These are phyloP conservation scores for Zoanthus sociatus DNA, from an alignment of 92 coral and sea anemone genomes.

Conservation along the genomic window DNA sequence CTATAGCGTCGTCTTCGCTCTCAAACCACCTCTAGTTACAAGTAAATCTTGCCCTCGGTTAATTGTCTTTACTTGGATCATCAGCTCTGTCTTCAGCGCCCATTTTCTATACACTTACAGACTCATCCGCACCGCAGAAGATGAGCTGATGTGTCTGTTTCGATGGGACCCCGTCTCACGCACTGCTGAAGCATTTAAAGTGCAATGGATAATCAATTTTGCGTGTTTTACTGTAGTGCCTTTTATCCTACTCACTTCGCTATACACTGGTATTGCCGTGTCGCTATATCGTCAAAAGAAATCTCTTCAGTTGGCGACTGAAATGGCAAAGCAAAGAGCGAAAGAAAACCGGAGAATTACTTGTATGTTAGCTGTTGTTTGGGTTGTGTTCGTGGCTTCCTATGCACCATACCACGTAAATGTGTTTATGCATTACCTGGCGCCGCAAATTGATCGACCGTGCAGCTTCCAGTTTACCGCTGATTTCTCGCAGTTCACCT, in stretches of 20 bases:
- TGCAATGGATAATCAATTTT: constrained; percentile 37
- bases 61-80: constrained; percentile 24
- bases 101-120: constrained; percentile 34
- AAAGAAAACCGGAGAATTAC: constrained; percentile 22
- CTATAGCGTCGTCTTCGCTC: constrained; percentile 34
- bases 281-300: constrained; percentile 40
- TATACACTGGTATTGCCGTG: constrained; percentile 24
- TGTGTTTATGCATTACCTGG: constrained; percentile 23
- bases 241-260: constrained; percentile 1
- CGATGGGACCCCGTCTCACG: constrained; percentile 25
- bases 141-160: background rate
- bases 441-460: constrained; percentile 22
- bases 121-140: background rate
- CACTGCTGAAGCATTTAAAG: constrained; percentile 34
- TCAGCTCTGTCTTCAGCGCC: constrained; percentile 33
- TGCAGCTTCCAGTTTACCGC: constrained; percentile 38
- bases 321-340: constrained; percentile 23
- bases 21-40: constrained; percentile 31
- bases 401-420: constrained; percentile 35
- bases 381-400: constrained; percentile 22
- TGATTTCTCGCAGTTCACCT: constrained; percentile 41
- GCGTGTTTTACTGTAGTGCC: constrained; percentile 40
- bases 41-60: constrained; percentile 7
- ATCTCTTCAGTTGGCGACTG: constrained; percentile 22
- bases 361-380: constrained; percentile 14